Conservation (phyloP, 2,113 vertebrate species). For the Oreocharis arfaki region DNA sequence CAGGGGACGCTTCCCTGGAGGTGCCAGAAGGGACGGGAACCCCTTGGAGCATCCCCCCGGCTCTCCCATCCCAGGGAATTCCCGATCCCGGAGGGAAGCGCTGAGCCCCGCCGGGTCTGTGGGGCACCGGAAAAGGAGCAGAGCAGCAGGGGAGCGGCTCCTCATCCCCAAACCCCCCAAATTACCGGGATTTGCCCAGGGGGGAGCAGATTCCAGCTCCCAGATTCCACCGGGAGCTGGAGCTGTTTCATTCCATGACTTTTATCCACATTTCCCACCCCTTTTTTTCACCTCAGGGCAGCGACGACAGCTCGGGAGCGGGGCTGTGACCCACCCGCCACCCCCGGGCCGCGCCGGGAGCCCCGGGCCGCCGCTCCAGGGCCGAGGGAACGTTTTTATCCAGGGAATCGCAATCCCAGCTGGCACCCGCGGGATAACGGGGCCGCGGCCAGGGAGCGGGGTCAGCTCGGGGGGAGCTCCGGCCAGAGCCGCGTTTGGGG, state of each 20-base stretch:
- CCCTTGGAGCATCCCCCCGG: rapidly evolving
- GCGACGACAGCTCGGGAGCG: rapidly evolving
- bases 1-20: not conserved
- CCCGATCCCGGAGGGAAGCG: rapidly evolving
- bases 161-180: not conserved
- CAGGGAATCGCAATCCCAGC: not conserved
- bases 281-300: rapidly evolving
- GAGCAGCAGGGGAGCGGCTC: rapidly evolving
- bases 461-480: not conserved
- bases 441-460: not conserved
- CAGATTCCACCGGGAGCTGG: not conserved
- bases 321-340: not conserved
- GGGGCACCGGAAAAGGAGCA: not conserved
- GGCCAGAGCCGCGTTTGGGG: not conserved
- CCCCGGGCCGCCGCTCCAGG: rapidly evolving
- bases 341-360: not conserved
- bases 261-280: rapidly evolving
- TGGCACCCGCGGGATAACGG: not conserved
- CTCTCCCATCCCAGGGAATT: not conserved
- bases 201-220: rapidly evolving
- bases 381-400: not conserved
- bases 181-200: rapidly evolving
- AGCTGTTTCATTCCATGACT: not conserved
- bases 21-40: not conserved
- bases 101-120: not conserved